phyloP scores from a whole-genome alignment of 1,140 invertebrate genomes.

The Belonocnema kinseyi region DNA sequence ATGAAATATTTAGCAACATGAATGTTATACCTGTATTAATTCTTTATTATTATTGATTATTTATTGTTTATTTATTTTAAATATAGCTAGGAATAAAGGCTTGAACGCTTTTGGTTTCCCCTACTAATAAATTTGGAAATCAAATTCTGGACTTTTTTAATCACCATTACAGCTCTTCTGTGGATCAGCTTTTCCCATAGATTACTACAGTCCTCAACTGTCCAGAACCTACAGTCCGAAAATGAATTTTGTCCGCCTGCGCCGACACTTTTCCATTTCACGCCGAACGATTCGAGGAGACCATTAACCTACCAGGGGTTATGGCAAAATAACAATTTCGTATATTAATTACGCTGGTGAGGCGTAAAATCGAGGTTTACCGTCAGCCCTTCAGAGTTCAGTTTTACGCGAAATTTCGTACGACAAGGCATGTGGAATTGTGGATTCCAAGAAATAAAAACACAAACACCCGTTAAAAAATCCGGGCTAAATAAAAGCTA shows the following conservation, averaged over 20 bases:
- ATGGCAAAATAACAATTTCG: constrained; percentile 19
- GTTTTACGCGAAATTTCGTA: constrained; percentile 1
- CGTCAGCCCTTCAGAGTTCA: not conserved
- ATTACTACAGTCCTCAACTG: not conserved
- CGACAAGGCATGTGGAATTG: not conserved
- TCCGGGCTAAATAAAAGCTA: no score
- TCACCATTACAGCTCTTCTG: not conserved
- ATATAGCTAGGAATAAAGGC: no score
- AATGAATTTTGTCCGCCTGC: constrained; percentile 4
- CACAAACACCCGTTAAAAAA: no score
- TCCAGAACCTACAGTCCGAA: not conserved
- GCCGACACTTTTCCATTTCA: constrained; percentile 22
- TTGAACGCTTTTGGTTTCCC: no score
- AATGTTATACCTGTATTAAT: no score
- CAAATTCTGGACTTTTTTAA: not conserved
- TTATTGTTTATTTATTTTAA: no score
- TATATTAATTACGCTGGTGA: constrained; percentile 27
- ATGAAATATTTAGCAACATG: no score
- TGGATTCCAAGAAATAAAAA: not conserved
- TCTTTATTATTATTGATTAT: no score
- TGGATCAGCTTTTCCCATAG: not conserved
- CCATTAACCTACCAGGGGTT: constrained; percentile 6
- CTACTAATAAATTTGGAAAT: no score
- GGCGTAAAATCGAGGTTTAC: constrained; percentile 30
- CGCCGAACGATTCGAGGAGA: constrained; percentile 8